A percentile compares a stretch with the other conserved stretches of the same genome.
phyloP scores from a whole-genome alignment of 2,113 vertebrate species.

The Sinocyclocheilus rhinocerous region DNA sequence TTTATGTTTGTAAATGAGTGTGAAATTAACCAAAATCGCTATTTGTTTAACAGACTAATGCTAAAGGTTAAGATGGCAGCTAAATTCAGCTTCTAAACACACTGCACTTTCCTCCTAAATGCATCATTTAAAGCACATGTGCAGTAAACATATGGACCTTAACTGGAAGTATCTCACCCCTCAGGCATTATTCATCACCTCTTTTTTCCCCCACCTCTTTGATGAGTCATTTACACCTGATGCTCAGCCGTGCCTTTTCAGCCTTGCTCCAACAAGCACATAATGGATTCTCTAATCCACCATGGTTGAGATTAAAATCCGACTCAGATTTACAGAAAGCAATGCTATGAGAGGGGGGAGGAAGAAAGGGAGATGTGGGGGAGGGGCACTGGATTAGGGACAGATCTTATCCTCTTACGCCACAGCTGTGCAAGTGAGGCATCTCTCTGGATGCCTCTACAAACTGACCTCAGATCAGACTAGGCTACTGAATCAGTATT shows the following conservation, averaged over 20 bases:
- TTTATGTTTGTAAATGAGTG: not conserved
- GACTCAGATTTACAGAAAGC: slow-evolving; percentile 48
- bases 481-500: not conserved
- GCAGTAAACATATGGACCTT: slow-evolving; percentile 4
- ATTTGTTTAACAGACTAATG: not conserved
- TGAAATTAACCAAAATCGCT: not conserved
- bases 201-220: not conserved
- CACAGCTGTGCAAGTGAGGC: slow-evolving; percentile 41
- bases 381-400: slow-evolving; percentile 45
- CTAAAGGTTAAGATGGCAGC: not conserved
- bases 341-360: slow-evolving; percentile 41
- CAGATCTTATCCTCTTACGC: slow-evolving; percentile 49
- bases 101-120: not conserved
- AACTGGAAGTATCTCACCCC: not conserved
- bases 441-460: not conserved
- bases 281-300: slow-evolving; percentile 65
- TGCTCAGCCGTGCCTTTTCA: slow-evolving; percentile 12
- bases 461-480: slow-evolving; percentile 27
- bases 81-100: not conserved
- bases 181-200: not conserved
- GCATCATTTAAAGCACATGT: slow-evolving; percentile 14
- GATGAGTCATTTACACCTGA: not conserved
- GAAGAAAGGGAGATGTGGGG: slow-evolving; percentile 26
- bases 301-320: slow-evolving; percentile 72
- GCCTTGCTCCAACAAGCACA: slow-evolving; percentile 15